Conservation (phyloP, 2,797 vertebrate genomes). For the Oreonectes daqikongensis region DNA sequence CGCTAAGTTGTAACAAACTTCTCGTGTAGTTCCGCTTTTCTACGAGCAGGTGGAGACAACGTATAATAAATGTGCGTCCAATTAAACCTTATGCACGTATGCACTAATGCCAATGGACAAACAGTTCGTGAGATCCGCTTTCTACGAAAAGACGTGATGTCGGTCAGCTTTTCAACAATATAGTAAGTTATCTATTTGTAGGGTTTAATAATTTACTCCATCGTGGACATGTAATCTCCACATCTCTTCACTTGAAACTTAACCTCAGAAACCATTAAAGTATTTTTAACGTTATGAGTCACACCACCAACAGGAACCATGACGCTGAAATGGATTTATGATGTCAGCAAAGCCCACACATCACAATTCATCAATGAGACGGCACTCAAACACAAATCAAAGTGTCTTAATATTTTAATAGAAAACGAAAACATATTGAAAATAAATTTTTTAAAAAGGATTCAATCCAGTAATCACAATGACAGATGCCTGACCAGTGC, state of each 20-base stretch:
- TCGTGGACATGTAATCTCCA: background rate
- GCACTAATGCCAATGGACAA: background rate
- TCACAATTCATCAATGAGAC: background rate
- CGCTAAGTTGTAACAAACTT: no score
- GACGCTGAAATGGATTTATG: slow-evolving; percentile 53
- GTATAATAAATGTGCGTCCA: background rate
- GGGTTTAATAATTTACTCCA: background rate
- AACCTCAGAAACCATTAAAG: slow-evolving; percentile 20
- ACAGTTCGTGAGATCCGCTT: background rate
- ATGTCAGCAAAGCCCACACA: slow-evolving; percentile 51
- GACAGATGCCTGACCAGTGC: slow-evolving; percentile 62
- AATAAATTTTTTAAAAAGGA: slow-evolving; percentile 71
- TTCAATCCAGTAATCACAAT: slow-evolving; percentile 70
- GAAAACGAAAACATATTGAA: slow-evolving; percentile 74
- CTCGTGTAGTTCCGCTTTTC: slow-evolving; percentile 26
- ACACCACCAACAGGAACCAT: slow-evolving; percentile 61
- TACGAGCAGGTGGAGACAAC: slow-evolving; percentile 64
- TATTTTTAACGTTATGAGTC: slow-evolving; percentile 41
- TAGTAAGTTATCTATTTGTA: background rate
- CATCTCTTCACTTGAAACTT: slow-evolving; percentile 3
- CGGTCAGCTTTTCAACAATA: background rate
- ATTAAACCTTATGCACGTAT: background rate
- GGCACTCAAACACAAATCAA: slow-evolving; percentile 51
- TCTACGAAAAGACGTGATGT: background rate
- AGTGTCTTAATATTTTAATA: slow-evolving; percentile 79